Percentiles rank a stretch among this genome's conserved stretches.
Evolutionary conservation across 2,797 vertebrate species (phyloP).

Genomic region (Cossypha polioptera): DNA sequence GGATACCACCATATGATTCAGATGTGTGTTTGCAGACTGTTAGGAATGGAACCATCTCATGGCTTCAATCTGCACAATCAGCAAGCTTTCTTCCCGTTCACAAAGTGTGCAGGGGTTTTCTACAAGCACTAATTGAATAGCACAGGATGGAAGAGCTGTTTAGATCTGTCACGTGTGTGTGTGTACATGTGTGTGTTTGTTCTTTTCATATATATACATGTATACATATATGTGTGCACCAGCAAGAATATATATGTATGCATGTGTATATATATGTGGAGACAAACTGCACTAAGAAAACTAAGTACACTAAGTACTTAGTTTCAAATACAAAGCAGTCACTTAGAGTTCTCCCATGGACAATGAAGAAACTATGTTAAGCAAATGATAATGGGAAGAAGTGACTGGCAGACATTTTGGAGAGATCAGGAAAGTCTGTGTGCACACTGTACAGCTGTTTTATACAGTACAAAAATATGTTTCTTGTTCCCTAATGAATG

Average conservation of each 20-base stretch:
- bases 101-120: not conserved
- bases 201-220: not conserved
- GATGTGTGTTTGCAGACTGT: not conserved
- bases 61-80: not conserved
- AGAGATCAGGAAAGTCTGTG: conserved; percentile 6
- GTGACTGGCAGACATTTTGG: conserved; percentile 18
- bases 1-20: conserved; percentile 68
- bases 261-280: not conserved
- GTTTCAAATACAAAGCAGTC: not conserved
- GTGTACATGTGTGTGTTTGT: not conserved
- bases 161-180: not conserved
- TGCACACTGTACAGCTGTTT: conserved; percentile 47
- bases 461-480: conserved; percentile 18
- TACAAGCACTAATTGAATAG: conserved; percentile 11
- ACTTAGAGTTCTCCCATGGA: not conserved
- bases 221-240: not conserved
- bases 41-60: not conserved
- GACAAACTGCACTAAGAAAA: conserved; percentile 30
- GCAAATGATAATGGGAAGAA: not conserved
- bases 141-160: conserved; percentile 46
- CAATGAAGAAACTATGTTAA: not conserved
- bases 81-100: conserved; percentile 32
- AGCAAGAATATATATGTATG: not conserved
- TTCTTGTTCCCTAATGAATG: conserved; percentile 30
- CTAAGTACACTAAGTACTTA: not conserved